Percentiles rank a stretch among this genome's conserved stretches.
Conservation (phyloP, 1,140 invertebrate species). For the Halotydeus destructor region DNA sequence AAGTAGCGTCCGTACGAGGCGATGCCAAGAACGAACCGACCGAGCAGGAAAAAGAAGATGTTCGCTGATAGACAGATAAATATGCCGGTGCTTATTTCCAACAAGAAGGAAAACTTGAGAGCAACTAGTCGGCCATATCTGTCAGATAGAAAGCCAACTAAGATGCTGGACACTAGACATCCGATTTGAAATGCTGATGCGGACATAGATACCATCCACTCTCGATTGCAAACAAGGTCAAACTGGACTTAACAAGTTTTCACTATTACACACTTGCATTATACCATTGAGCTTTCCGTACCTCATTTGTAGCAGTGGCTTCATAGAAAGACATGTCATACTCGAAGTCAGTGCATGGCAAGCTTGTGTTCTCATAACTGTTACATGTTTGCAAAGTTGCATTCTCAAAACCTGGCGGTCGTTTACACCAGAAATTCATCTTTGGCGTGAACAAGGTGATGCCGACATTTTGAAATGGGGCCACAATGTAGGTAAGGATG, state of each 20-base stretch:
- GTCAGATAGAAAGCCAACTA: constrained; percentile 60
- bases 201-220: neutral
- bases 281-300: too few species aligned
- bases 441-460: constrained; percentile 12
- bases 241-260: neutral
- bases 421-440: constrained; percentile 12
- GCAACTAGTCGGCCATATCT: constrained; percentile 30
- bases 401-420: neutral
- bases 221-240: constrained; percentile 1
- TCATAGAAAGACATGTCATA: neutral
- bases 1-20: neutral
- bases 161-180: constrained; percentile 41
- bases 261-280: neutral
- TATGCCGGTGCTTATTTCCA: constrained; percentile 6
- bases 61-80: neutral
- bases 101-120: constrained; percentile 13
- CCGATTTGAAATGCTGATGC: constrained; percentile 38
- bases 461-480: constrained; percentile 12
- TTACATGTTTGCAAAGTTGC: neutral
- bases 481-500: constrained; percentile 5
- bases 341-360: constrained; percentile 11
- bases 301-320: neutral
- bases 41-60: constrained; percentile 9
- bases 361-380: neutral
- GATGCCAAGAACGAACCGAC: constrained; percentile 1